These are phyloP conservation scores for Nasua narica DNA, from an alignment of 2,797 vertebrate genomes.

Conservation along the genomic window DNA sequence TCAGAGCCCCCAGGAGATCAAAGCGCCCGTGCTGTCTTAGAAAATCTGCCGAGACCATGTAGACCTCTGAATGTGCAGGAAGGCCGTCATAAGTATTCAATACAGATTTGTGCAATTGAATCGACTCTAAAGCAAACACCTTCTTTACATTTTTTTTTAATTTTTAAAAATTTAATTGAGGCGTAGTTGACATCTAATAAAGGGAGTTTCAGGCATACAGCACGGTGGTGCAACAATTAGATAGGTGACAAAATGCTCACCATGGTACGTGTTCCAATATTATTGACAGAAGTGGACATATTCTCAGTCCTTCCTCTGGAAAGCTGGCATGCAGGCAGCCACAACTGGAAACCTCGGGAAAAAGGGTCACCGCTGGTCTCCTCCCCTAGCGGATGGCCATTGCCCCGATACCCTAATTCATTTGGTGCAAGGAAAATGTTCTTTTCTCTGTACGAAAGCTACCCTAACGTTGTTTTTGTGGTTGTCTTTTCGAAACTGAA, in stretches of 20 bases:
- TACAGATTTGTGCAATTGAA: background rate
- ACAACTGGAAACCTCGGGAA: background rate
- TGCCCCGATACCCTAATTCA: constrained; percentile 14
- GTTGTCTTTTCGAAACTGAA: constrained; percentile 67
- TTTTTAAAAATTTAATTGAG: background rate
- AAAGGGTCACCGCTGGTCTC: background rate
- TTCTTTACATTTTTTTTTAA: background rate
- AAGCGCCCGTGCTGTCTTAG: constrained; percentile 48
- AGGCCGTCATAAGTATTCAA: constrained; percentile 22
- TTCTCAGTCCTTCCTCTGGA: background rate
- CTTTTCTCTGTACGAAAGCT: constrained; percentile 35
- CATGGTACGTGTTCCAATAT: background rate
- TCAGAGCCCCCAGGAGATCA: constrained; percentile 60
- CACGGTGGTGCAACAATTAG: background rate
- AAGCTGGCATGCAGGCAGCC: background rate
- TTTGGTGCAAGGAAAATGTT: constrained; percentile 18
- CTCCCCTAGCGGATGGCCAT: background rate
- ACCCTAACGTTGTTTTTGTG: constrained; percentile 39
- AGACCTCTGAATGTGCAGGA: constrained; percentile 18
- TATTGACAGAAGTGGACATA: background rate
- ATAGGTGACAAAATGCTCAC: background rate
- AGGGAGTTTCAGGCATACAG: background rate
- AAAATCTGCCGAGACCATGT: constrained; percentile 37
- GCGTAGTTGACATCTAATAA: background rate
- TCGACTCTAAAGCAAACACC: background rate